Evolutionary conservation across 2,888 invertebrate species (phyloP).

Genomic region (Gortyna flavago): DNA sequence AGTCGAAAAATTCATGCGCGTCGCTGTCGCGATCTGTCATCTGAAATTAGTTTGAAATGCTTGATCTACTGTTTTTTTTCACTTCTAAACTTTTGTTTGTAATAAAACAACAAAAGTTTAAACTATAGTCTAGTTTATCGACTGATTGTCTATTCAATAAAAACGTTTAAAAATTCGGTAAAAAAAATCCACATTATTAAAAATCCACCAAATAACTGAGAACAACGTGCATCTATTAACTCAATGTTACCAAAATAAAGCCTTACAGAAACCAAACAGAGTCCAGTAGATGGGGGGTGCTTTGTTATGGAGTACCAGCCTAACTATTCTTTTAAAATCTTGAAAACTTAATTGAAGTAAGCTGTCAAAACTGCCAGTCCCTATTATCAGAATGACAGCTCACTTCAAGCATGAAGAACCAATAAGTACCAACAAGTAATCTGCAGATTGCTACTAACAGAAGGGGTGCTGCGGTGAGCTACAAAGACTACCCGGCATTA

Average conservation of each 20-base stretch:
- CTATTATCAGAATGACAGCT: not conserved
- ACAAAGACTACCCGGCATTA: not conserved
- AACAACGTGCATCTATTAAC: too few species aligned
- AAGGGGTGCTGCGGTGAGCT: not conserved
- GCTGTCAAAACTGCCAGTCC: too few species aligned
- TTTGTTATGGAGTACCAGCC: not conserved
- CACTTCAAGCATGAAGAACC: not conserved
- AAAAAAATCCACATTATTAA: too few species aligned
- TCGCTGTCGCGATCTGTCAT: not conserved
- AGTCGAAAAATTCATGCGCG: not conserved
- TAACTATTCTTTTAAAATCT: not conserved
- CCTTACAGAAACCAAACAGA: not conserved
- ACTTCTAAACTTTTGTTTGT: not conserved
- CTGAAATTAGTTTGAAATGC: not conserved
- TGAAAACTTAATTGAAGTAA: not conserved
- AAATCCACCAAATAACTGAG: not conserved
- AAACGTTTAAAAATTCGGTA: not conserved
- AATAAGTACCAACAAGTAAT: not conserved
- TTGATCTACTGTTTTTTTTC: not conserved
- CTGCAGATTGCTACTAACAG: not conserved
- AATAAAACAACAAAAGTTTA: not conserved
- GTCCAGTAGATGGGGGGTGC: not conserved
- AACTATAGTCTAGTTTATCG: not conserved
- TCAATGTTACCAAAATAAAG: too few species aligned
- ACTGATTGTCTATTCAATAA: too few species aligned